Percentiles rank a stretch among this genome's conserved stretches.
These are phyloP conservation scores for Ariopsis seemanni DNA, from an alignment of 2,113 vertebrate genomes.

Conservation along the genomic window DNA sequence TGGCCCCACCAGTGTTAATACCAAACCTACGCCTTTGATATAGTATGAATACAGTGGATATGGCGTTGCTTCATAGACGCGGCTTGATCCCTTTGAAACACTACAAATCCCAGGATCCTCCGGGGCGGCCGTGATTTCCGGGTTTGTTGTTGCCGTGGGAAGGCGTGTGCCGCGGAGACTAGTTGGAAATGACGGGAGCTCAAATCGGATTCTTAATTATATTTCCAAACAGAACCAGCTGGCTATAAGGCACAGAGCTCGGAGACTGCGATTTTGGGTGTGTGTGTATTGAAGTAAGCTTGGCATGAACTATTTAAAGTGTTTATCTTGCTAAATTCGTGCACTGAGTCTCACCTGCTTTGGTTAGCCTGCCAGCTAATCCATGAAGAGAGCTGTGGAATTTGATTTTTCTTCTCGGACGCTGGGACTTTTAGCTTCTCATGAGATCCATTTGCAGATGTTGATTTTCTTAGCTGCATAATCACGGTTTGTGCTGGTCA, in stretches of 20 bases:
- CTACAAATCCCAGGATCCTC: slow-evolving; percentile 71
- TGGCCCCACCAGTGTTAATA: too few relatives aligned
- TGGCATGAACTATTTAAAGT: slow-evolving; percentile 8
- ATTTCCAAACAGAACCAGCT: slow-evolving; percentile 54
- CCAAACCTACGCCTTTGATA: too few relatives aligned
- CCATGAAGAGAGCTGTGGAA: slow-evolving; percentile 60
- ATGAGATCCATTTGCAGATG: not conserved
- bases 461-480: not conserved
- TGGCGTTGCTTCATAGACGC: not conserved
- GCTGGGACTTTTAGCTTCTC: not conserved
- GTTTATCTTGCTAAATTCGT: slow-evolving; percentile 30
- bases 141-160: slow-evolving; percentile 67
- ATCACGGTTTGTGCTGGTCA: not conserved
- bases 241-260: slow-evolving; percentile 62
- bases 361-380: slow-evolving; percentile 65
- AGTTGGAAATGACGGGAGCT: slow-evolving; percentile 76
- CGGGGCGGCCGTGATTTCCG: slow-evolving; percentile 65
- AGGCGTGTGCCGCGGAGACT: slow-evolving; percentile 66
- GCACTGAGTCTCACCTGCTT: slow-evolving; percentile 54
- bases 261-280: slow-evolving; percentile 45
- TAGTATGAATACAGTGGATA: too few relatives aligned
- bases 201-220: slow-evolving; percentile 63
- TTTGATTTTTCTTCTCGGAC: not conserved
- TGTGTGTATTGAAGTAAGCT: slow-evolving; percentile 57
- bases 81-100: not conserved